A percentile compares a stretch with the other conserved stretches of the same genome.
These are phyloP conservation scores for Mobula birostris DNA, from an alignment of 2,113 vertebrate genomes.

Conservation along the genomic window DNA sequence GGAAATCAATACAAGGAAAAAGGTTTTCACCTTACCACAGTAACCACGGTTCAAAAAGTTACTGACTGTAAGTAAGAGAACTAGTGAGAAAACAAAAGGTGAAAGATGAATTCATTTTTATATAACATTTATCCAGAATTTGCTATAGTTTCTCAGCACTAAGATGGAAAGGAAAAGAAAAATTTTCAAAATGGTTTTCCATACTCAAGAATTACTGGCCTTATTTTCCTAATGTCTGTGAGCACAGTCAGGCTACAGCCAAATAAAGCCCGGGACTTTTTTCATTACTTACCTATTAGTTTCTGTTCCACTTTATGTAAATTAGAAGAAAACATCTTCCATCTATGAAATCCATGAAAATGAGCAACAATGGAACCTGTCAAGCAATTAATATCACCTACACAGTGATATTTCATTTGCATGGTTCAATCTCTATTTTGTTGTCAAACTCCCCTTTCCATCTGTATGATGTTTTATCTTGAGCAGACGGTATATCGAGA, in stretches of 20 bases:
- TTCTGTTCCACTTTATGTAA: not conserved
- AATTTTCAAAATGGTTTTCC: not conserved
- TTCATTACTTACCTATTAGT: not conserved
- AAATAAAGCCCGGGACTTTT: not conserved
- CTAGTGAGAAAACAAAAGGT: too few relatives aligned
- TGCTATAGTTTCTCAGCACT: not conserved
- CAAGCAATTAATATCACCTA: not conserved
- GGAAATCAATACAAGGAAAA: not conserved
- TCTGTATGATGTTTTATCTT: not conserved
- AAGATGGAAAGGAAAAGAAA: not conserved
- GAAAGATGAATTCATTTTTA: not conserved
- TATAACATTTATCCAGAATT: not conserved
- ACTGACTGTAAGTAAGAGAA: too few relatives aligned
- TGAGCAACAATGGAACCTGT: not conserved
- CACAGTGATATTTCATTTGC: not conserved
- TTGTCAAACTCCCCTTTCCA: too few relatives aligned
- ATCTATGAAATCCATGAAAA: not conserved
- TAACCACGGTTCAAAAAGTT: not conserved
- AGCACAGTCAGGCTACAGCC: not conserved
- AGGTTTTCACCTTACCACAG: not conserved
- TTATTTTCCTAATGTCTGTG: not conserved
- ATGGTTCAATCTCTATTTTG: not conserved
- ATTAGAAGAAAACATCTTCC: not conserved
- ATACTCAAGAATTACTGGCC: not conserved
- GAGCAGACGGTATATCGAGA: not conserved